phyloP scores from a whole-genome alignment of 2,888 invertebrate genomes.

The Neoaliturus tenellus region DNA sequence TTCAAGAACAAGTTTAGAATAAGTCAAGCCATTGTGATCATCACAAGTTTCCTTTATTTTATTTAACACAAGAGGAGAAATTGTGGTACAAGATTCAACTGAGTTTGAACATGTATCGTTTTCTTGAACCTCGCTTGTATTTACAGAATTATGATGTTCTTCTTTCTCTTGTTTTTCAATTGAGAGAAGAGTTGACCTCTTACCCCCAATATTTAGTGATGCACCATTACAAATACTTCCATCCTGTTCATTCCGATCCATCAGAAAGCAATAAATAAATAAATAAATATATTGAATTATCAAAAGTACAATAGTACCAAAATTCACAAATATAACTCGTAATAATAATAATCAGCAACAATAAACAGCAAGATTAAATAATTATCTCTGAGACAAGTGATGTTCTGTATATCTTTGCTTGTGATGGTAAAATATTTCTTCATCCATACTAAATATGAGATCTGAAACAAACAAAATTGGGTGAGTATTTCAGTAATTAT shows the following conservation, averaged over 20 bases:
- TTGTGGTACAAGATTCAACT: neutral
- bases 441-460: neutral
- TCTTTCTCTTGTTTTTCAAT: neutral
- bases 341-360: neutral
- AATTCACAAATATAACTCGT: neutral
- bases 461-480: slow-evolving; percentile 10
- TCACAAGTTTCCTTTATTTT: neutral
- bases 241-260: neutral
- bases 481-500: too few relatives aligned
- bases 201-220: neutral
- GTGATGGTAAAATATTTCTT: neutral
- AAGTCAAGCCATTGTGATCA: neutral
- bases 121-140: neutral
- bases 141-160: neutral
- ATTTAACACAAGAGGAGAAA: neutral
- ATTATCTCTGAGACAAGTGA: neutral
- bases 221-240: neutral
- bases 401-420: neutral
- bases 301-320: neutral
- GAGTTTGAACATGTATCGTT: neutral
- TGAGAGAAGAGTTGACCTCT: neutral
- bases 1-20: neutral
- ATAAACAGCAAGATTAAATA: neutral
- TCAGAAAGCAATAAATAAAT: neutral
- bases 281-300: neutral